These are phyloP conservation scores for Prolemur simus DNA, from an alignment of 2,113 vertebrate species.

Conservation along the genomic window DNA sequence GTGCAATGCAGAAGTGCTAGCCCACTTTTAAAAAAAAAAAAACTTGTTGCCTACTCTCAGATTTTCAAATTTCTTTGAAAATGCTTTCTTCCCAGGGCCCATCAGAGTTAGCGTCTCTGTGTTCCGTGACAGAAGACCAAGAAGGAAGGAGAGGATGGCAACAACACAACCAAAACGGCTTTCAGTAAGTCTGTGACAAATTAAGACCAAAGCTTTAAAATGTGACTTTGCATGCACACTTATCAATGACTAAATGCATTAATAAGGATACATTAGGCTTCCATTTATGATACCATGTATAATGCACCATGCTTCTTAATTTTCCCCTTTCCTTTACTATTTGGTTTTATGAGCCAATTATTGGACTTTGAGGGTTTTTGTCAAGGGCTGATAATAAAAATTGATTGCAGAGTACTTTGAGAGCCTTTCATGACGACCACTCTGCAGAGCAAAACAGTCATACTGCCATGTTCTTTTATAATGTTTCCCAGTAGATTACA, in stretches of 20 bases:
- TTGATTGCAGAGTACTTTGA: slow-evolving; percentile 49
- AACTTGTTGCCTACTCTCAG: neutral
- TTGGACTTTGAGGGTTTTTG: slow-evolving; percentile 23
- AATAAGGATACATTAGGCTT: neutral
- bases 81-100: neutral
- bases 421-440: neutral
- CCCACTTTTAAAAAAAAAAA: neutral
- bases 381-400: slow-evolving; percentile 61
- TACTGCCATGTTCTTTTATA: neutral
- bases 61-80: neutral
- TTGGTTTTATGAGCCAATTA: slow-evolving; percentile 47
- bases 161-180: neutral
- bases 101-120: neutral
- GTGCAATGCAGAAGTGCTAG: neutral
- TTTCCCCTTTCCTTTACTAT: slow-evolving; percentile 34
- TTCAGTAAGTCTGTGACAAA: neutral
- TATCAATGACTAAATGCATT: neutral
- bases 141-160: neutral
- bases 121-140: neutral
- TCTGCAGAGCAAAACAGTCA: neutral
- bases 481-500: neutral
- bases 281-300: neutral
- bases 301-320: neutral
- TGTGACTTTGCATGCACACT: neutral
- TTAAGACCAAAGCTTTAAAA: neutral